Base-by-base conservation (phyloP, 2,797 vertebrate genomes). In the Cyclura pinguis region DNA sequence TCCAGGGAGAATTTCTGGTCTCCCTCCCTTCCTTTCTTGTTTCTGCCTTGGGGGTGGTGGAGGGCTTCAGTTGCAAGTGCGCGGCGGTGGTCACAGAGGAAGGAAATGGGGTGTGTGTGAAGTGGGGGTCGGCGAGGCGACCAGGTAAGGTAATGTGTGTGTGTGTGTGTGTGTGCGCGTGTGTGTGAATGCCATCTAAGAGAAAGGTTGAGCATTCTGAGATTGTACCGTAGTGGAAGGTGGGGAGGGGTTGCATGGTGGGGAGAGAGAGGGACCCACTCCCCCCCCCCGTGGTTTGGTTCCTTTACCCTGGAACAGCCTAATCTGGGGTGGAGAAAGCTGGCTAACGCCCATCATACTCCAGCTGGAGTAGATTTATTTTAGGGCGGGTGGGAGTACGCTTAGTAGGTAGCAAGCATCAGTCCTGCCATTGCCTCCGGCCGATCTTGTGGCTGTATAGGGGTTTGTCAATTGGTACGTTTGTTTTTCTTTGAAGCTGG, bases 301-400 rank as follows among this genome's bases (percentile, higher is more conserved):
- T 55, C 24, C 59, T 73, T 84, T 57, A 42, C 50, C 27, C 80
- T 78, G 85, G 59, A 64, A 22, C 78, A 87, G 47, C 77, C 78
- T 76, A 72, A 62, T 73, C 69, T 59, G 57, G 89, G 59, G 80
- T 77, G 80, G 80, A 24, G 80, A 59, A 91, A 69, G 47, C 85
- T 67, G 80, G 90, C 90, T 91, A 87, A 91, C 90, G 90, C 90
- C 90, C 90, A 87, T 77, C 80, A 55, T 38, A 32, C 85, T 82
- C 64, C 78, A 55, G 29, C 57, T 76, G 84, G 38, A 80, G 24
- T 78, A 42, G 89, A 82, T 59, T 72, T 55, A 32, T 55, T 42
- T 38, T 50, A 1, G n/a, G 24, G 74, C 24, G 67, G 29, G 16
- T 50, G 59, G 10, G 4, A n/a, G 3, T 10, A 1, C 13, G 42